phyloP scores from a whole-genome alignment of 1,140 invertebrate genomes.

The Asbolus verrucosus region DNA sequence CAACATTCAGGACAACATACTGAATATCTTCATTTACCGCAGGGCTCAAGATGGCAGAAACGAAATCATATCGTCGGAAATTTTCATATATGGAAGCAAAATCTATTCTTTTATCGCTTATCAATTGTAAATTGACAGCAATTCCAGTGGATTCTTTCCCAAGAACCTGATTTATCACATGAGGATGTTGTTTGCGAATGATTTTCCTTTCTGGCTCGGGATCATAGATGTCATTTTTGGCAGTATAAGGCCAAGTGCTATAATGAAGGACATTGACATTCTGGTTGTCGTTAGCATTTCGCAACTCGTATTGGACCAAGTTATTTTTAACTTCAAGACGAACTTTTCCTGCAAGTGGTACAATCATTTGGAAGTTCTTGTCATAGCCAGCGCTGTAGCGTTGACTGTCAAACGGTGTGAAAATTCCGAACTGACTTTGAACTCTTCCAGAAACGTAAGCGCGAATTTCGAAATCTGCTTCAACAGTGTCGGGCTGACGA shows the following conservation, averaged over 20 bases:
- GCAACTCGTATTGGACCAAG: constrained; percentile 65
- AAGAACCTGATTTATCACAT: constrained; percentile 11
- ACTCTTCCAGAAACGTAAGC: constrained; percentile 67
- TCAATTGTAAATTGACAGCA: constrained; percentile 38
- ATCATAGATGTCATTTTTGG: constrained; percentile 68
- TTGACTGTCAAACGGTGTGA: constrained; percentile 72
- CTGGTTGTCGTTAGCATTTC: constrained; percentile 61
- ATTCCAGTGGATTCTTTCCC: constrained; percentile 56
- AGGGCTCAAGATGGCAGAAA: constrained; percentile 1
- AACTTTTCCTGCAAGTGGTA: constrained; percentile 67
- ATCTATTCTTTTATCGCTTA: constrained; percentile 9
- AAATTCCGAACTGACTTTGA: constrained; percentile 72
- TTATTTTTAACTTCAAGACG: constrained; percentile 66
- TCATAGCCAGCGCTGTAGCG: constrained; percentile 72
- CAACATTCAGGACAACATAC: neutral
- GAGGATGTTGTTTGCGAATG: neutral
- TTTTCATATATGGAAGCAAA: neutral
- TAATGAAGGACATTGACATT: constrained; percentile 68
- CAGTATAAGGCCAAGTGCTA: constrained; percentile 72
- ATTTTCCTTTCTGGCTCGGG: constrained; percentile 62
- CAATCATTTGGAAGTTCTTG: constrained; percentile 68
- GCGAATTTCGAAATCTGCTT: constrained; percentile 65
- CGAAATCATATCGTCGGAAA: neutral
- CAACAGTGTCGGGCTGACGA: constrained; percentile 56
- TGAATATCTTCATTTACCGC: constrained; percentile 1